Base-by-base conservation (phyloP, 2,888 invertebrate genomes). In the Desoria tigrina region DNA sequence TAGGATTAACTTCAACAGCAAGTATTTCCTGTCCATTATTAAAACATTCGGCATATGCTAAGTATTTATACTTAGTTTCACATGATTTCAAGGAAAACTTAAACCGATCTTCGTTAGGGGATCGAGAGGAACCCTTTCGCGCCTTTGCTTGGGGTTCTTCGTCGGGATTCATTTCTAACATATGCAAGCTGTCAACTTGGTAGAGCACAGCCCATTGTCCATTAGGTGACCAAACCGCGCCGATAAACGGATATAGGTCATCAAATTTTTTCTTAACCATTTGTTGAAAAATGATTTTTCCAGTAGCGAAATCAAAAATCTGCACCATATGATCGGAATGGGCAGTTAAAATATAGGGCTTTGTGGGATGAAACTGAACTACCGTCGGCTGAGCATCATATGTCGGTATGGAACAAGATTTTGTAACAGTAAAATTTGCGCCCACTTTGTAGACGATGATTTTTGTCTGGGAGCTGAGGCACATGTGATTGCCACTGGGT, bases 1-100 rank as follows among this genome's bases (percentile, higher is more conserved):
- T 69, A 9, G 71, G 73, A 58, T 74, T 74, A 14, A 76, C 66
- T 65, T 76, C 73, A 49, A 74, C 65, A 50, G 65, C 64, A 23
- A 76, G 54, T 23, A 74, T 56, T 50, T 74, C 69, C 16, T 66
- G 42, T 4, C 58, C 64, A 51, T 16, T n/a, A 45, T 45, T 45
- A 21, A 60, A 55, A 69, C 64, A 68, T 39, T 62, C 71, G n/a
- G 70, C 56, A 62, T 61, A 64, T 14, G 71, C 62, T 51, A 74
- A 60, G 55, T 65, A 74, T 45, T 69, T 73, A 42, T 68, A 71
- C 24, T 63, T 71, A 37, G 64, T 65, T 28, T 63, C 69, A 60
- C 71, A 68, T 6, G 69, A 50, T 42, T 72, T 69, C 45, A 45
- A 21, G 6, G 45, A 16, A 45, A 45, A 45, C n/a, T 9, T 45